These are phyloP conservation scores for Merops nubicus DNA, from an alignment of 2,113 vertebrate species.

Conservation along the genomic window DNA sequence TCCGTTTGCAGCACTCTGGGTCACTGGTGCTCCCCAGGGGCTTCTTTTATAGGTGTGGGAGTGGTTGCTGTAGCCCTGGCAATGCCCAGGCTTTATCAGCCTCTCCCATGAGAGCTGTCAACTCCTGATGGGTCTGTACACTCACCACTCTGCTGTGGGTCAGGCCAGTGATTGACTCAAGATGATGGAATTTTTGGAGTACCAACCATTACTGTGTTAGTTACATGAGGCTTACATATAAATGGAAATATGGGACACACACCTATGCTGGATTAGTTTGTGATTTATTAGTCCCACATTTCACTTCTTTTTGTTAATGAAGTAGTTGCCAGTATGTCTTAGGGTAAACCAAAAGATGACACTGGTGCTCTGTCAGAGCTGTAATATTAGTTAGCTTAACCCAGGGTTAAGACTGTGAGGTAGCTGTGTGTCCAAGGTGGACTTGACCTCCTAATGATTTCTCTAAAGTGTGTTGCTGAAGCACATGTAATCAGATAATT, in stretches of 20 bases:
- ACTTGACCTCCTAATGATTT: neutral
- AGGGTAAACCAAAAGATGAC: neutral
- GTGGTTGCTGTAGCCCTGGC: neutral
- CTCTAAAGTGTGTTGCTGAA: neutral
- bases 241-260: neutral
- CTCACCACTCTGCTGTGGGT: neutral
- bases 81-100: no score
- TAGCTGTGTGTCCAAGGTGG: neutral
- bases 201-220: neutral
- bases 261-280: neutral
- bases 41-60: neutral
- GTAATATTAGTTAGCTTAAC: neutral
- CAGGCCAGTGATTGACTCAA: no score
- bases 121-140: no score
- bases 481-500: neutral
- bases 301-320: neutral
- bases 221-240: neutral
- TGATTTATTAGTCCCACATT: neutral
- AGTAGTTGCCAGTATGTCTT: neutral
- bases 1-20: neutral
- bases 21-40: neutral
- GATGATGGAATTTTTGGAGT: neutral
- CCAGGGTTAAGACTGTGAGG: neutral
- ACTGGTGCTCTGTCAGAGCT: neutral
- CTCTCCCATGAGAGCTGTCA: no score